A percentile compares a stretch with the other conserved stretches of the same genome.
Conservation (phyloP, 2,113 vertebrate genomes). For the Alouatta palliata region DNA sequence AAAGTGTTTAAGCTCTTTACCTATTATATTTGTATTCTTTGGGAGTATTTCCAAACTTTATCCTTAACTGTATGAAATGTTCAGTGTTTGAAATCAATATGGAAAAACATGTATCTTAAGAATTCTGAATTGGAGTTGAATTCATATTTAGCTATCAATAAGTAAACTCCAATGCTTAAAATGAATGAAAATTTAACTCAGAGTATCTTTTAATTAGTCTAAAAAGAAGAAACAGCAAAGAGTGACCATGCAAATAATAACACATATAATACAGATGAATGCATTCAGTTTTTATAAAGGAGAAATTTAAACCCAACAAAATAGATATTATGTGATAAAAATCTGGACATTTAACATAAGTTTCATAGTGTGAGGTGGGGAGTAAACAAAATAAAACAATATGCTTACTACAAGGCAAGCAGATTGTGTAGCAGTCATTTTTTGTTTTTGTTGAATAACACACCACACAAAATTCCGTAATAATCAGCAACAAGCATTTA, state of each 20-base stretch:
- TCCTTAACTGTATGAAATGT: not conserved
- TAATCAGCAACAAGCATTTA: not conserved
- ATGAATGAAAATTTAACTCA: slow-evolving; percentile 17
- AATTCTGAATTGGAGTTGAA: slow-evolving; percentile 4
- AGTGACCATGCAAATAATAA: not conserved
- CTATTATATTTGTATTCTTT: not conserved
- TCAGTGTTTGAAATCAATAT: not conserved
- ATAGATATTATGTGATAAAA: not conserved
- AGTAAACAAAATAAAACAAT: not conserved
- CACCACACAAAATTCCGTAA: not conserved
- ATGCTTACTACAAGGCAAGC: not conserved
- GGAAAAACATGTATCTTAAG: not conserved
- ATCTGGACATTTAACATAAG: not conserved
- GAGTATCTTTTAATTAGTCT: not conserved
- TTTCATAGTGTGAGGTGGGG: not conserved
- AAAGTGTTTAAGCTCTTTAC: not conserved
- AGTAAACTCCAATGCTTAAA: not conserved
- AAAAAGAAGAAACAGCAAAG: not conserved
- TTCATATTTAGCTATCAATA: not conserved
- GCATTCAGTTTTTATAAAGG: not conserved
- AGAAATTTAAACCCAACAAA: not conserved
- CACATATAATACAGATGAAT: not conserved
- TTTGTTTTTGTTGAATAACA: not conserved
- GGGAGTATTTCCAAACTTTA: not conserved
- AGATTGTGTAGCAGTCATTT: not conserved